Conservation (phyloP, 2,113 vertebrate species). For the Microtus ochrogaster region DNA sequence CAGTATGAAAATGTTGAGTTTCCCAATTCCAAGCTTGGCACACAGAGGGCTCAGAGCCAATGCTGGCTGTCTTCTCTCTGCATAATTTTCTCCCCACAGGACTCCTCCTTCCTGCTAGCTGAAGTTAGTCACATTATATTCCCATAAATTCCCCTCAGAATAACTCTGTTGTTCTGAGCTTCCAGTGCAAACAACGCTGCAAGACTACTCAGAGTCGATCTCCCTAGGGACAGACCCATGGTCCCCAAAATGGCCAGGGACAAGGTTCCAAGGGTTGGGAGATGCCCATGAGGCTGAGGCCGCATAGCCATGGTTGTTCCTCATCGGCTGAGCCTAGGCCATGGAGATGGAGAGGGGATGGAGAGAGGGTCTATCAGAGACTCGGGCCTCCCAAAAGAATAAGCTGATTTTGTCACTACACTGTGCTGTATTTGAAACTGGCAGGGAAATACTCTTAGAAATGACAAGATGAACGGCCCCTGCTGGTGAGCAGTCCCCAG, state of each 20-base stretch:
- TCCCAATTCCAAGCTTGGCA: neutral
- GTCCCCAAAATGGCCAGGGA: neutral
- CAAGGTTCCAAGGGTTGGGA: neutral
- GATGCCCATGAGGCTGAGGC: neutral
- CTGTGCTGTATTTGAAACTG: neutral
- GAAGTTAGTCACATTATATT: neutral
- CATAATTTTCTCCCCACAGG: neutral
- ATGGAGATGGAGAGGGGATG: neutral
- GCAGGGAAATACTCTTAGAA: neutral
- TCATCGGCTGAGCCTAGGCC: neutral
- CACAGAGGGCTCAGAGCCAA: neutral
- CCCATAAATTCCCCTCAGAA: neutral
- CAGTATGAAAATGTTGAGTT: neutral
- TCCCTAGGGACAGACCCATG: neutral
- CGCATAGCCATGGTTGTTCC: rapidly evolving
- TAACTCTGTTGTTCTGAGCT: neutral
- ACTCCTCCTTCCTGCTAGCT: neutral
- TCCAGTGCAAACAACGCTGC: neutral
- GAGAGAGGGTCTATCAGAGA: neutral
- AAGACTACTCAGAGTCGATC: neutral
- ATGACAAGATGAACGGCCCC: neutral
- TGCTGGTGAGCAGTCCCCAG: neutral
- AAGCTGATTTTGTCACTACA: neutral
- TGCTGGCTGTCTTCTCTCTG: neutral
- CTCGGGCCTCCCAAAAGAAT: neutral